A percentile compares a stretch with the other conserved stretches of the same genome.
These are phyloP conservation scores for Cryptoblepharus egeriae DNA, from an alignment of 2,797 vertebrate genomes.

Conservation along the genomic window DNA sequence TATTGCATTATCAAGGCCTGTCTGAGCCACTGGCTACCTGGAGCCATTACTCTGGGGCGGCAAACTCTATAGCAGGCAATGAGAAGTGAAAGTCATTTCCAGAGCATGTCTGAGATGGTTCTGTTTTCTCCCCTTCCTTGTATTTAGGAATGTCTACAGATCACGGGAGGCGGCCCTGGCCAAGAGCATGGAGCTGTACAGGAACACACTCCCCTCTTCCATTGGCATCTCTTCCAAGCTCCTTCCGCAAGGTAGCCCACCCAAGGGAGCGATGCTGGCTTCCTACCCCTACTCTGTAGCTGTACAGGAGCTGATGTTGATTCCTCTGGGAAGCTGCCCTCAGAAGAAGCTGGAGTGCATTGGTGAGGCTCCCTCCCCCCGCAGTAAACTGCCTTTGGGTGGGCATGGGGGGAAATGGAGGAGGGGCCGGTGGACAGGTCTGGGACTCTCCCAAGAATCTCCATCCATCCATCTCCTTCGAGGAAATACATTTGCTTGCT, in stretches of 20 bases:
- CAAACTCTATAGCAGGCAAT: too few relatives aligned
- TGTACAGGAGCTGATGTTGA: slow-evolving; percentile 85
- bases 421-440: not conserved
- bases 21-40: too few relatives aligned
- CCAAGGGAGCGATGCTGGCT: slow-evolving; percentile 44
- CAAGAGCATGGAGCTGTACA: slow-evolving; percentile 82
- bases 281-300: slow-evolving; percentile 84
- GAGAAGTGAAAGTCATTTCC: too few relatives aligned
- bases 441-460: not conserved
- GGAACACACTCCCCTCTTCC: slow-evolving; percentile 74
- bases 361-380: slow-evolving; percentile 74
- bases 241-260: slow-evolving; percentile 71
- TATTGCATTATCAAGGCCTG: too few relatives aligned
- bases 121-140: not conserved
- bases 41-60: too few relatives aligned
- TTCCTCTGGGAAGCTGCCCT: slow-evolving; percentile 85
- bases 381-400: too few relatives aligned
- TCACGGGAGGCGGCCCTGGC: slow-evolving; percentile 82
- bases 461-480: too few relatives aligned
- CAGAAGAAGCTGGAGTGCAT: slow-evolving; percentile 94
- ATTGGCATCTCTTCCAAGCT: slow-evolving; percentile 86
- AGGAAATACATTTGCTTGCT: too few relatives aligned
- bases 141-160: slow-evolving; percentile 81
- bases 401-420: not conserved
- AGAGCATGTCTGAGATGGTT: too few relatives aligned